Evolutionary conservation across 2,888 invertebrate species (phyloP), one percentile per base, ranked within the genome.

Genomic region (Dromius quadrimaculatus): DNA sequence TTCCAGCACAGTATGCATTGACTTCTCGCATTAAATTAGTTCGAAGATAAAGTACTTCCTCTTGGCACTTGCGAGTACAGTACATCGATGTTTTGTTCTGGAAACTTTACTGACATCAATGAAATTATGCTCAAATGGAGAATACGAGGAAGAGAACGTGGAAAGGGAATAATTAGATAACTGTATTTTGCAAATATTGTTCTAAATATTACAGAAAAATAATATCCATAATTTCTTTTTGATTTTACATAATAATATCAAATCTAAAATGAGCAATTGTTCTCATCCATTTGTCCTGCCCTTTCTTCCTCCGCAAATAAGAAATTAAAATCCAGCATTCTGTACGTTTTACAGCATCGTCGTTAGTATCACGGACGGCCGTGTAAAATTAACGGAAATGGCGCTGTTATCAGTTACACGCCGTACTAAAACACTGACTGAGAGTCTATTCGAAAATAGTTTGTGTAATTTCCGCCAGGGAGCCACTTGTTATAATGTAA

Each of bases 361-460:
- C 36, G 36, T 75, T 75, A 73, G 75, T 73, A 73, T 75, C 73
- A 73, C 76, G 74, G 78, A 75, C 76, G 74, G 76, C 75, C 75
- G 77, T 78, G 77, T 79, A 79, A 80, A 80, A 78, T 78, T 77
- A 79, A 78, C 78, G 81, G 81, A 81, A 81, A 81, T 81, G 79
- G 80, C 77, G 78, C 78, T 76, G 81, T 81, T 81, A 81, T 81
- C 81, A 78, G 77, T 75, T 79, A 78, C 80, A 79, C 78, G 78
- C 77, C 75, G 78, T 78, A 78, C 80, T 80, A 80, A 81, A 81
- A 81, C 80, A 80, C 78, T 79, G 79, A 79, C 77, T 79, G 80
- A 78, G 80, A 81, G 78, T 79, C 80, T 80, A 82, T 82, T 83
- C 79, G 82, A 83, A 83, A 83, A 82, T 83, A 83, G 83, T 83